These are phyloP conservation scores for Cyrtonyx montezumae DNA, from an alignment of 2,113 vertebrate genomes.

Conservation along the genomic window DNA sequence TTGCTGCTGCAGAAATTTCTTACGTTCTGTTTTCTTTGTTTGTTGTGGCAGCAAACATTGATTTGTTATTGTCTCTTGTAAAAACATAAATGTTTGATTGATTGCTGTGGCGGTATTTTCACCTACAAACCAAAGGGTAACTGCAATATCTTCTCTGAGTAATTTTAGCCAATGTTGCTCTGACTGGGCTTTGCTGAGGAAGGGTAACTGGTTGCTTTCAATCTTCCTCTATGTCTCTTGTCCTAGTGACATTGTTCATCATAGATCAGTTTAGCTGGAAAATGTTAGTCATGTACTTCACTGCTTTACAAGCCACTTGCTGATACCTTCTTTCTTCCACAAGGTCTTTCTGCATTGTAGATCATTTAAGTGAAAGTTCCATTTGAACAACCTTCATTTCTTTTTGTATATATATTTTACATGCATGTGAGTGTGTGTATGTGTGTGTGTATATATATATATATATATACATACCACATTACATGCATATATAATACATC, in stretches of 20 bases:
- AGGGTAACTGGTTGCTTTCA: constrained; percentile 2
- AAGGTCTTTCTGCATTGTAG: background rate
- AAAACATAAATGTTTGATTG: constrained; percentile 33
- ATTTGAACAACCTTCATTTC: background rate
- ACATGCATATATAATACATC: background rate
- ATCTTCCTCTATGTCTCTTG: constrained; percentile 15
- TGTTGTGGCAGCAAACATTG: constrained; percentile 16
- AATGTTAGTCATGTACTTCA: background rate
- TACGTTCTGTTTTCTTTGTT: background rate
- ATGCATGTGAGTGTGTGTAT: no score
- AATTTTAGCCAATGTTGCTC: constrained; percentile 27
- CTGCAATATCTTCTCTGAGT: background rate
- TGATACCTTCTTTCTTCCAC: background rate
- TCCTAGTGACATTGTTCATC: constrained; percentile 19
- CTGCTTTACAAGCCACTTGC: background rate
- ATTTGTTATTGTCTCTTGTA: constrained; percentile 27
- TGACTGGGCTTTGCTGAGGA: constrained; percentile 27
- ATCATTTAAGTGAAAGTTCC: constrained; percentile 32
- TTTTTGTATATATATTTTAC: background rate
- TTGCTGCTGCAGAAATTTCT: background rate
- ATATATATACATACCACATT: background rate
- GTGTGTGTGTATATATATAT: no score
- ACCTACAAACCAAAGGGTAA: constrained; percentile 43
- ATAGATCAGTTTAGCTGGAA: constrained; percentile 2
- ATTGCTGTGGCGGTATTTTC: constrained; percentile 25